Evolutionary conservation across 2,888 invertebrate genomes (phyloP).

Genomic region (Trachelus tabidus): DNA sequence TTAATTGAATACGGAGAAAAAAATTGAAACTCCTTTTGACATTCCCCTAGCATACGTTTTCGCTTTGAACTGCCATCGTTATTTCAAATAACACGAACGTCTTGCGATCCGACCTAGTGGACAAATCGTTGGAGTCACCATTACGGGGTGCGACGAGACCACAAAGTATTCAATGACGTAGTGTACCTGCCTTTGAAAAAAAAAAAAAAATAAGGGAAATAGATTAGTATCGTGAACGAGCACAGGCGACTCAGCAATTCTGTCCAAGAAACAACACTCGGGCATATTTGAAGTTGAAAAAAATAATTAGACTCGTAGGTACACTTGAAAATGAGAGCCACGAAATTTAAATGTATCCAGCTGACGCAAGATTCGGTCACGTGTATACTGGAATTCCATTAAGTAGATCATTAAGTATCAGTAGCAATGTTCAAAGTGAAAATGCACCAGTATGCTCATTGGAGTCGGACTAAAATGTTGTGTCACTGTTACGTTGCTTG

Average conservation of each 20-base stretch:
- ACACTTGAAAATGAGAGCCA: background rate
- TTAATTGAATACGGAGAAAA: background rate
- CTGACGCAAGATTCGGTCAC: background rate
- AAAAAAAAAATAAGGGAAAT: background rate
- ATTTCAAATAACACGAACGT: constrained; percentile 41
- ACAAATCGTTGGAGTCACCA: constrained; percentile 25
- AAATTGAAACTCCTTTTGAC: background rate
- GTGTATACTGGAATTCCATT: background rate
- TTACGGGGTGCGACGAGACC: constrained; percentile 1
- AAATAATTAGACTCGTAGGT: background rate
- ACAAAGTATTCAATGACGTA: background rate
- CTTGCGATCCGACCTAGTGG: constrained; percentile 6
- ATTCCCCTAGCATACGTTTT: background rate
- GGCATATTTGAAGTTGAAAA: background rate
- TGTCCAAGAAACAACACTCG: background rate
- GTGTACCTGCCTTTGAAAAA: background rate
- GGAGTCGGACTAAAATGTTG: background rate
- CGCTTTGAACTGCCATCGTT: constrained; percentile 31
- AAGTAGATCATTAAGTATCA: background rate
- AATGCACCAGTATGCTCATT: background rate
- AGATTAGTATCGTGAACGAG: background rate
- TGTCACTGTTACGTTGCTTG: background rate
- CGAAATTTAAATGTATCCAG: background rate
- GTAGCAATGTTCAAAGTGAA: background rate
- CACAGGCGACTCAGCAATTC: background rate